Evolutionary conservation across 2,888 invertebrate genomes (phyloP).

Genomic region (Octodonta nipae): DNA sequence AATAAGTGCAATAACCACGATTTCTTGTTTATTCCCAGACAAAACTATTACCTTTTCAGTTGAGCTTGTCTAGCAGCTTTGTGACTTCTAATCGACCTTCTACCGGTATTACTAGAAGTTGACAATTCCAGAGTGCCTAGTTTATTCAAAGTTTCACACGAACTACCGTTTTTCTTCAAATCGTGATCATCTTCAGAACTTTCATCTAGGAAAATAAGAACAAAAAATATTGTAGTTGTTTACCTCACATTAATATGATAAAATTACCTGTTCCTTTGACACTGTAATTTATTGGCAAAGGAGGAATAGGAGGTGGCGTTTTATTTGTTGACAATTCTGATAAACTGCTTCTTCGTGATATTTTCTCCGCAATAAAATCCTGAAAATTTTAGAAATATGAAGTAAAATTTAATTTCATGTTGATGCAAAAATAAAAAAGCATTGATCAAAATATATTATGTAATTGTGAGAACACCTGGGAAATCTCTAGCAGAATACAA

Average conservation of each 20-base stretch:
- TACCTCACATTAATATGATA: slow-evolving; percentile 1
- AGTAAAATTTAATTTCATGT: neutral
- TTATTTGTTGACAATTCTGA: slow-evolving; percentile 24
- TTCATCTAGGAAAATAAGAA: slow-evolving; percentile 33
- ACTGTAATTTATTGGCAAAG: slow-evolving; percentile 47
- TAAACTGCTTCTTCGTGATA: slow-evolving; percentile 28
- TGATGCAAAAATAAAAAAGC: neutral
- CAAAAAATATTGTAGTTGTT: neutral
- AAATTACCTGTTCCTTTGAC: slow-evolving; percentile 22
- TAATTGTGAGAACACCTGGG: no score
- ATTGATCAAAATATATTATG: neutral
- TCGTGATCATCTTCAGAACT: slow-evolving; percentile 41
- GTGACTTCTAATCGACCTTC: slow-evolving; percentile 24
- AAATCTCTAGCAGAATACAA: no score
- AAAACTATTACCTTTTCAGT: slow-evolving; percentile 44
- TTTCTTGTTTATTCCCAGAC: no score
- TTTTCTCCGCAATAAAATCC: slow-evolving; percentile 23
- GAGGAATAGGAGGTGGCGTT: slow-evolving; percentile 54
- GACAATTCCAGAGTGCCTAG: slow-evolving; percentile 37
- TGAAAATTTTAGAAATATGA: slow-evolving; percentile 13
- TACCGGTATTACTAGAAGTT: slow-evolving; percentile 31
- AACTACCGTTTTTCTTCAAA: slow-evolving; percentile 23
- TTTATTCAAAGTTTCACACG: slow-evolving; percentile 35
- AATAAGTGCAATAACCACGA: no score
- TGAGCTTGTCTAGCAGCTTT: slow-evolving; percentile 53